Percentiles rank a stretch among this genome's conserved stretches.
Conservation (phyloP, 1,140 invertebrate species). For the Diplogasteroides magnus region DNA sequence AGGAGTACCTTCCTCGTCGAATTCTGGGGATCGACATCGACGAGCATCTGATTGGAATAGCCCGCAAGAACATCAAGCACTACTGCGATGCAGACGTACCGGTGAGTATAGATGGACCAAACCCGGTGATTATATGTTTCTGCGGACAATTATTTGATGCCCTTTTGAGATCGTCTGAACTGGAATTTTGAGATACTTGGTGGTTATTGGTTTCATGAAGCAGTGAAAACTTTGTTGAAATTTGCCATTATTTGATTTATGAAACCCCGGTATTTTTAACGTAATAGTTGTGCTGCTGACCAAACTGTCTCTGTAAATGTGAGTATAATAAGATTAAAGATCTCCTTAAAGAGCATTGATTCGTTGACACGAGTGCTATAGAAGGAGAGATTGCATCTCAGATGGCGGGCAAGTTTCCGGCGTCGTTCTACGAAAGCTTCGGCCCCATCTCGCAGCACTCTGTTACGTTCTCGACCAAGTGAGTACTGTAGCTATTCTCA, state of each 20-base stretch:
- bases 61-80: constrained; percentile 74
- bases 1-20: constrained; percentile 72
- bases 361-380: too few species aligned
- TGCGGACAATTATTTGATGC: constrained; percentile 21
- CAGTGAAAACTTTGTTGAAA: too few species aligned
- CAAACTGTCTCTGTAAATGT: too few species aligned
- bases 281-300: too few species aligned
- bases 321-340: too few species aligned
- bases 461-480: constrained; percentile 23
- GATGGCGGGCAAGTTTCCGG: constrained; percentile 65
- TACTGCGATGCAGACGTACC: constrained; percentile 65
- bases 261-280: too few species aligned
- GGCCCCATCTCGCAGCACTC: constrained; percentile 60
- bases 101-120: constrained; percentile 27
- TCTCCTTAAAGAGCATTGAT: background rate
- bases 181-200: too few species aligned
- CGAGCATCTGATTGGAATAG: constrained; percentile 73
- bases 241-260: too few species aligned
- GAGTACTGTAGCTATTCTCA: too few species aligned
- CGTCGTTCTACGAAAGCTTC: constrained; percentile 76
- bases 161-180: constrained; percentile 8
- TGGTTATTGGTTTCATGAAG: too few species aligned
- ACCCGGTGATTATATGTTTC: constrained; percentile 28
- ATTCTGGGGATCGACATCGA: constrained; percentile 95
- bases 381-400: too few species aligned